These are phyloP conservation scores for Calcarius ornatus DNA, from an alignment of 2,113 vertebrate species.

Conservation along the genomic window DNA sequence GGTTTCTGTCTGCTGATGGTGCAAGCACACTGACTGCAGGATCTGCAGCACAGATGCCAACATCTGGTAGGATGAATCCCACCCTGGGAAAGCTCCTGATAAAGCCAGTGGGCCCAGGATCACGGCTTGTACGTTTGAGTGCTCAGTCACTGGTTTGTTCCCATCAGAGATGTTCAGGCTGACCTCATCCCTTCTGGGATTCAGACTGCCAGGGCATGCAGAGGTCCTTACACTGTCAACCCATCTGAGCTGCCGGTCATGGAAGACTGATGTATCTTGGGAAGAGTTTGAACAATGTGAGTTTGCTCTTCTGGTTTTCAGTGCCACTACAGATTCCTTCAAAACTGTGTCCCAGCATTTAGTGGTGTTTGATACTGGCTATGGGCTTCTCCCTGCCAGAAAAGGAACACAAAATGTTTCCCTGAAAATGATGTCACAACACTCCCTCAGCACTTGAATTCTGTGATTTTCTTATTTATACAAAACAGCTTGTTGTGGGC, in stretches of 20 bases:
- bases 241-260: background rate
- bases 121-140: background rate
- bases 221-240: background rate
- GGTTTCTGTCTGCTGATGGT: background rate
- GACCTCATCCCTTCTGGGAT: background rate
- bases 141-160: background rate
- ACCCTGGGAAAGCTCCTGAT: background rate
- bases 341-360: background rate
- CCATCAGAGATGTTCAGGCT: background rate
- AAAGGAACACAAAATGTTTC: background rate
- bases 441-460: background rate
- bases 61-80: background rate
- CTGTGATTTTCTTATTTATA: background rate
- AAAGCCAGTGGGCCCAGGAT: accelerated
- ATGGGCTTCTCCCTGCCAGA: background rate
- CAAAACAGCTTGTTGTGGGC: background rate
- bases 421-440: background rate
- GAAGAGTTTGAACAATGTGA: background rate
- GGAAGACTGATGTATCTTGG: background rate
- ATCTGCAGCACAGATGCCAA: background rate
- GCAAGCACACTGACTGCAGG: background rate
- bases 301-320: background rate
- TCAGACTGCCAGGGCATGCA: background rate
- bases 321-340: background rate
- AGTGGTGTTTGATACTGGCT: background rate